Evolutionary conservation across 2,797 vertebrate species (phyloP).

Genomic region (Odontamblyopus lacepedii): DNA sequence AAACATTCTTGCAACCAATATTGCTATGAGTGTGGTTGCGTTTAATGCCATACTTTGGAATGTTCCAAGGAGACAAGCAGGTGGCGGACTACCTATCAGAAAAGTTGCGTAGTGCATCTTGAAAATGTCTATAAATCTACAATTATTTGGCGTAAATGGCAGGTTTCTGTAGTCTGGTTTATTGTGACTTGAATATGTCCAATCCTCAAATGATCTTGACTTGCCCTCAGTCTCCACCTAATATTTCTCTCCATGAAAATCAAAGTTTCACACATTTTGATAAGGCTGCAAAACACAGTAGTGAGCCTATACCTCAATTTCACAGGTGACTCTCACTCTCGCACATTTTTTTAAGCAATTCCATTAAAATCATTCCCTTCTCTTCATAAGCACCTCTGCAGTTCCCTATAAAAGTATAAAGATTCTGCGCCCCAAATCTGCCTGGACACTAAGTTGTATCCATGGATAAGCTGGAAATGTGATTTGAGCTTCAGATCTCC

Average conservation of each 20-base stretch:
- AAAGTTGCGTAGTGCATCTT: too few relatives aligned
- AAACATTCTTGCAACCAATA: too few relatives aligned
- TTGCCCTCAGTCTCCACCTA: background rate
- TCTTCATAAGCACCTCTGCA: slow-evolving; percentile 27
- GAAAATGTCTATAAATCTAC: background rate
- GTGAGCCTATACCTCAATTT: slow-evolving; percentile 14
- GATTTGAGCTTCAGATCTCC: slow-evolving; percentile 64
- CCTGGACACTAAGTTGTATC: slow-evolving; percentile 58
- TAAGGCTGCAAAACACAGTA: slow-evolving; percentile 4
- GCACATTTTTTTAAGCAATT: slow-evolving; percentile 12
- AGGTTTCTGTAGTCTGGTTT: background rate
- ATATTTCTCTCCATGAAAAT: slow-evolving; percentile 22
- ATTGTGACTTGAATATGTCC: background rate
- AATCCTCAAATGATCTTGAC: background rate
- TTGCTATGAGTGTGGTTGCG: background rate
- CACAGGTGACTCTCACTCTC: slow-evolving; percentile 11
- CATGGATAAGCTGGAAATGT: slow-evolving; percentile 60
- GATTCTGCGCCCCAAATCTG: slow-evolving; percentile 48
- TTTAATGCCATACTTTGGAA: too few relatives aligned
- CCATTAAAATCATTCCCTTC: slow-evolving; percentile 10
- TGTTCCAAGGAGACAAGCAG: too few relatives aligned
- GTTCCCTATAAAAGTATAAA: slow-evolving; percentile 39
- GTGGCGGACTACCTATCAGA: too few relatives aligned
- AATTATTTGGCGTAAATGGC: background rate
- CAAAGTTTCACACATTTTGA: slow-evolving; percentile 29